Evolutionary conservation across 2,888 invertebrate genomes (phyloP).

Genomic region (Eilema caniola): DNA sequence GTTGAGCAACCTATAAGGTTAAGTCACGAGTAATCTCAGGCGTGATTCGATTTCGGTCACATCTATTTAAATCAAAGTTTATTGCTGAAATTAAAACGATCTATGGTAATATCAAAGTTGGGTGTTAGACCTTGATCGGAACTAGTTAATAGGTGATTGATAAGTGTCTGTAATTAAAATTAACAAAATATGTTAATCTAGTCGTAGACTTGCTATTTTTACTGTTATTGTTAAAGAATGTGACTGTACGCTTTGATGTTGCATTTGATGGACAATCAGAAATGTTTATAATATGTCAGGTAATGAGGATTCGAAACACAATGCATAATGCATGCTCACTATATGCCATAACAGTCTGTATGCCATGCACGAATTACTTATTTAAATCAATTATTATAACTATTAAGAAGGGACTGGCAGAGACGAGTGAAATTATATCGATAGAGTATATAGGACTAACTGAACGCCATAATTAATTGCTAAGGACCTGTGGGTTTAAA

Average conservation of each 20-base stretch:
- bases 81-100: conserved; percentile 40
- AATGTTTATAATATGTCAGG: too few species aligned
- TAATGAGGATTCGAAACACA: too few species aligned
- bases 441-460: too few species aligned
- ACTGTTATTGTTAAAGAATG: neutral
- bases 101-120: conserved; percentile 30
- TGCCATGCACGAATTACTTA: too few species aligned
- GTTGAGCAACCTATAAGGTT: conserved; percentile 43
- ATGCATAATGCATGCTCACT: too few species aligned
- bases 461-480: too few species aligned
- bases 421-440: too few species aligned
- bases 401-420: too few species aligned
- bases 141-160: conserved; percentile 15
- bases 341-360: too few species aligned
- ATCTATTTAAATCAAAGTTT: conserved; percentile 42
- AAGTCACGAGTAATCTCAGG: conserved; percentile 40
- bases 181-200: neutral
- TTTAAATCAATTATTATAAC: too few species aligned
- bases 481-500: too few species aligned
- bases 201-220: neutral
- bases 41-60: conserved; percentile 45
- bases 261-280: neutral
- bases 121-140: conserved; percentile 34
- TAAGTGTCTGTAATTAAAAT: conserved; percentile 14
- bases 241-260: neutral